Base-by-base conservation (phyloP, 1,140 invertebrate genomes). In the Physella acuta region DNA sequence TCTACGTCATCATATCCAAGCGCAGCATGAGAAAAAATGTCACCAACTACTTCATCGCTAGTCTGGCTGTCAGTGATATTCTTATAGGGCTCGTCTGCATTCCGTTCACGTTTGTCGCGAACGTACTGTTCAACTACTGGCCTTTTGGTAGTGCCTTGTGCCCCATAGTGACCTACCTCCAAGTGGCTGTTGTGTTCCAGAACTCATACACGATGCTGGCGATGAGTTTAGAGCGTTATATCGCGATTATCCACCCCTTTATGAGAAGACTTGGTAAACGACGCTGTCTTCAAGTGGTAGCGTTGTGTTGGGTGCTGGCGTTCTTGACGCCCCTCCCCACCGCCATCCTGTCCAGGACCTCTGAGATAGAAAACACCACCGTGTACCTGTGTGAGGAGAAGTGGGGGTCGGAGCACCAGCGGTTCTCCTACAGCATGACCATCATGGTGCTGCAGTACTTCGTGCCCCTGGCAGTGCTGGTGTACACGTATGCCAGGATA, bases 41-140 rank as follows among this genome's bases (percentile, higher is more conserved):
- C 0, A 97, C 94, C 65, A 97, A 97, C 85, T 96, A 95, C 79
- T 98, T 97, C 85, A 97, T 98, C 64, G 90, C 98, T 1, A 98
- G 97, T 79, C 84, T 98, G 72, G 95, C 96, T 0, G 91, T 97
- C 28, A 95, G 95, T 0, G 96, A 98, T 80, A 93, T 97, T 79
- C 93, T 93, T 74, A 98, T 98, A 82, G 93, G 92, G 20, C 87
- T 98, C 0, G 92, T 97, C 11, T 95, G 95, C 0, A 93, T 98
- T 72, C 95, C 95, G 0, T 95, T 98, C 78, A 86, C 97, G 0
- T 95, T 96, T 67, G 90, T 97, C 14, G 91, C 91, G 0, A 98
- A 95, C 0, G 92, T 95, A 86, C 89, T 90, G 11, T 85, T 93
- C 33, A 89, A 92, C 49, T 89, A 90, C n/a, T 98, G 95, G 95